These are phyloP conservation scores for Eugnorisma glareosa DNA, from an alignment of 2,888 invertebrate species.

Conservation along the genomic window DNA sequence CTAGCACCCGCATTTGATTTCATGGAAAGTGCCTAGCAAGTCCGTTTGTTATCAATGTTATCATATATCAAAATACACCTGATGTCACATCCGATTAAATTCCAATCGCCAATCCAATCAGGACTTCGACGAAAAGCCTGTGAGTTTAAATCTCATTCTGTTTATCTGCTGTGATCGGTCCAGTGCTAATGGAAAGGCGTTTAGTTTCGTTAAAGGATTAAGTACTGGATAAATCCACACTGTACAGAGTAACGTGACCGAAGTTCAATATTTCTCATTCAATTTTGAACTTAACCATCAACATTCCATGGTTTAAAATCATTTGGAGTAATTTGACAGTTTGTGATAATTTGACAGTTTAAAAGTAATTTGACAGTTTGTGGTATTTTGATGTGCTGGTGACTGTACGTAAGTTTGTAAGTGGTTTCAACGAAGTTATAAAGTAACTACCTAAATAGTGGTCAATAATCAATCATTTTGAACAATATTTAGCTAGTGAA, in stretches of 20 bases:
- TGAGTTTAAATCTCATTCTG: slow-evolving; percentile 32
- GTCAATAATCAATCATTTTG: no score
- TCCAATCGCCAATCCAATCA: slow-evolving; percentile 1
- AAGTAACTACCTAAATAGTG: no score
- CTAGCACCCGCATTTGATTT: not conserved
- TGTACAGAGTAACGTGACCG: not conserved
- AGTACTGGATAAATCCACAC: not conserved
- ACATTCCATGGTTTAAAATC: no score
- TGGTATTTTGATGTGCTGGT: no score
- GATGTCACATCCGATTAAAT: slow-evolving; percentile 7
- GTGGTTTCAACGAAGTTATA: no score
- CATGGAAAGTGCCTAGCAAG: not conserved
- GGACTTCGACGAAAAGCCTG: not conserved
- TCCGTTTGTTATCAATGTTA: not conserved
- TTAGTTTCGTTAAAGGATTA: not conserved
- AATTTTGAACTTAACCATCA: no score
- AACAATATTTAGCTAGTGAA: no score
- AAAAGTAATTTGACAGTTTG: no score
- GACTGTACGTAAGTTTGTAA: no score
- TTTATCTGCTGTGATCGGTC: slow-evolving; percentile 9
- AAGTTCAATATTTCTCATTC: no score
- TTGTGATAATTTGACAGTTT: no score
- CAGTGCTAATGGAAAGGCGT: slow-evolving; percentile 11
- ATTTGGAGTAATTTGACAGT: no score
- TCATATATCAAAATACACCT: not conserved